Percentiles rank a stretch among this genome's conserved stretches.
Evolutionary conservation across 2,113 vertebrate genomes (phyloP).

Genomic region (Oxyruncus cristatus): DNA sequence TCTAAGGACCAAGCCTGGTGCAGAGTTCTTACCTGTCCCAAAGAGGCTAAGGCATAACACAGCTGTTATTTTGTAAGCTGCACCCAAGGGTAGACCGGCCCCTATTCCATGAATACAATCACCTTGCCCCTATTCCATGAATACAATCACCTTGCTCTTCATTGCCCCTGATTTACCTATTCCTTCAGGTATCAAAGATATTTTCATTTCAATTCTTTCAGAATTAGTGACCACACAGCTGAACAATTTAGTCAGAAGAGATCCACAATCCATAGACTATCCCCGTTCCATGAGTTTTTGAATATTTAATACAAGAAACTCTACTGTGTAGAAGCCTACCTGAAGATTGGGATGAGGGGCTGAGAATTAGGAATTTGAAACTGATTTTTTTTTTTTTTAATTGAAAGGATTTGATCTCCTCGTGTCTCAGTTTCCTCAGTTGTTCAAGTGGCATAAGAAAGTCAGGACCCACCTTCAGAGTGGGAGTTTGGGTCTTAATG

Average conservation of each 20-base stretch:
- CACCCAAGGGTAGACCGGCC: background rate
- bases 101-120: accelerated
- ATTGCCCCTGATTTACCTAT: background rate
- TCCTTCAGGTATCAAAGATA: background rate
- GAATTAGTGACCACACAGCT: background rate
- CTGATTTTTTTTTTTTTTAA: background rate
- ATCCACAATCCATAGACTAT: background rate
- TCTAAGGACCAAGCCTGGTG: background rate
- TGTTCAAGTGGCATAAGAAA: background rate
- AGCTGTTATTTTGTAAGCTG: background rate
- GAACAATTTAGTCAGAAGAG: background rate
- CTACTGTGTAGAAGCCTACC: background rate
- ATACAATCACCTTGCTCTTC: background rate
- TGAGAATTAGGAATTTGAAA: background rate
- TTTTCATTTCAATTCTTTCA: background rate
- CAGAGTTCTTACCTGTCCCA: background rate
- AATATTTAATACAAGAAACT: background rate
- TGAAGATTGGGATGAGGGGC: background rate
- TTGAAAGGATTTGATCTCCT: background rate
- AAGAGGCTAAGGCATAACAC: background rate
- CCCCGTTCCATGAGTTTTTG: background rate
- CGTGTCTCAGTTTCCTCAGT: background rate
- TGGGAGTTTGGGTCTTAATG: background rate
- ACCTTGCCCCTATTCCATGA: background rate
- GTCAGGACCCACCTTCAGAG: background rate